Evolutionary conservation across 2,113 vertebrate species (phyloP).

Genomic region (Anguilla rostrata): DNA sequence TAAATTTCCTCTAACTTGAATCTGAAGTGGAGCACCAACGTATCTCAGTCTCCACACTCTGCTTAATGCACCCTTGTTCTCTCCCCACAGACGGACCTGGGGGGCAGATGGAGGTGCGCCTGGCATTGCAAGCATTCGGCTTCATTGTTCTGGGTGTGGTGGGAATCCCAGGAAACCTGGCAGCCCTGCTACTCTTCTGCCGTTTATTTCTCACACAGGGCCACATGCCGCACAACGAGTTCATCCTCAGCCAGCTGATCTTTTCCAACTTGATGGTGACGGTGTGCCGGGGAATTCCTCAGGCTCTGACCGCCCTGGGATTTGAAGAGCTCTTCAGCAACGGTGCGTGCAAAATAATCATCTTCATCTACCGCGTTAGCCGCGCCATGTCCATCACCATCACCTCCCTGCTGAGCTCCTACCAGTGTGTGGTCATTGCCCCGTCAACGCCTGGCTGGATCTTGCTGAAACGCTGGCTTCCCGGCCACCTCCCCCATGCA

Average conservation of each 20-base stretch:
- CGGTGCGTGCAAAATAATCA: conserved; percentile 36
- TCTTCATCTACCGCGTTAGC: conserved; percentile 42
- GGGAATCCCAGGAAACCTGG: conserved; percentile 50
- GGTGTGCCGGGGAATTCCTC: conserved; percentile 40
- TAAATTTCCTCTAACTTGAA: neutral
- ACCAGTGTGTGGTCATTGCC: conserved; percentile 44
- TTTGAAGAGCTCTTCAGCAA: conserved; percentile 24
- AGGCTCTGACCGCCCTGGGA: conserved; percentile 38
- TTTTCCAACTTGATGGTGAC: conserved; percentile 45
- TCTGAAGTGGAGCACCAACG: conserved; percentile 12
- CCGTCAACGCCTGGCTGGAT: conserved; percentile 32
- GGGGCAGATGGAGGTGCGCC: conserved; percentile 35
- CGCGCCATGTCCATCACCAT: conserved; percentile 48
- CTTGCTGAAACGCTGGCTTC: conserved; percentile 31
- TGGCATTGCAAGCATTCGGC: conserved; percentile 37
- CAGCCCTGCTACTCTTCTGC: conserved; percentile 42
- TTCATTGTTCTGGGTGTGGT: conserved; percentile 45
- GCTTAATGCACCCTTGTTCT: neutral
- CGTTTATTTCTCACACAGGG: conserved; percentile 30
- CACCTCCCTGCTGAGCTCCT: conserved; percentile 45
- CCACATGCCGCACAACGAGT: conserved; percentile 36
- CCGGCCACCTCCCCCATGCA: conserved; percentile 28
- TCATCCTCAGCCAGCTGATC: conserved; percentile 44
- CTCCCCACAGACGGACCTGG: neutral
- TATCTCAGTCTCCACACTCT: neutral